phyloP scores from a whole-genome alignment of 1,140 invertebrate species.

The Tyrophagus putrescentiae region DNA sequence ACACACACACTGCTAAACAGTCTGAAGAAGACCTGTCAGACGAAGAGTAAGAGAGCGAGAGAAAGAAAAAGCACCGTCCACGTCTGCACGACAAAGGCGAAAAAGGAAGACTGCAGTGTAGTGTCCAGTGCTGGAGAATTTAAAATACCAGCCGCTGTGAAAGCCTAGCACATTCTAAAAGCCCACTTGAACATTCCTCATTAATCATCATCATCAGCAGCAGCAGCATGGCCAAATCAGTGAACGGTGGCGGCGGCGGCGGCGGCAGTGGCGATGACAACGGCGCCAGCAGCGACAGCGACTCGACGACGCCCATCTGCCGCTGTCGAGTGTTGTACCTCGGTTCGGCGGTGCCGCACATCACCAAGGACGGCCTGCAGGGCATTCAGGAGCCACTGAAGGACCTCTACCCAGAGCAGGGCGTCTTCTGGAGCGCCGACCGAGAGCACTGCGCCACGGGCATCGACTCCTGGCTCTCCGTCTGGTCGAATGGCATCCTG shows the following conservation, averaged over 20 bases:
- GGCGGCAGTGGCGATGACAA: neutral
- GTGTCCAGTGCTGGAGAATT: too few species aligned
- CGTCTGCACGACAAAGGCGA: too few species aligned
- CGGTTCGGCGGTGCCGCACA: constrained; percentile 87
- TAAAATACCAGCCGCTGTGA: too few species aligned
- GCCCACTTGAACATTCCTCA: too few species aligned
- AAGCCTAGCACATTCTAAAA: too few species aligned
- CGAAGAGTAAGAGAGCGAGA: too few species aligned
- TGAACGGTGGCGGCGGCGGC: constrained; percentile 1
- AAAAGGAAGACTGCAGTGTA: too few species aligned
- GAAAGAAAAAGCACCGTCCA: too few species aligned
- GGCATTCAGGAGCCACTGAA: constrained; percentile 92
- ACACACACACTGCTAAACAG: too few species aligned
- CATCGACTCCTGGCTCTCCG: constrained; percentile 91
- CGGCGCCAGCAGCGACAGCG: constrained; percentile 7
- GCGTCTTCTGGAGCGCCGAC: constrained; percentile 33
- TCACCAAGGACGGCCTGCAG: constrained; percentile 90
- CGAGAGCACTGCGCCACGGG: constrained; percentile 47
- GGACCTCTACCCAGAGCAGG: constrained; percentile 86
- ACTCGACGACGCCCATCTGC: constrained; percentile 65
- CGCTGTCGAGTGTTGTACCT: constrained; percentile 93
- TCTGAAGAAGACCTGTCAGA: too few species aligned
- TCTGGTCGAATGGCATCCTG: constrained; percentile 89
- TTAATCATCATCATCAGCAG: neutral
- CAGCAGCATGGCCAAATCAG: constrained; percentile 8